Evolutionary conservation across 2,888 invertebrate species (phyloP).

Genomic region (Lobophora halterata): DNA sequence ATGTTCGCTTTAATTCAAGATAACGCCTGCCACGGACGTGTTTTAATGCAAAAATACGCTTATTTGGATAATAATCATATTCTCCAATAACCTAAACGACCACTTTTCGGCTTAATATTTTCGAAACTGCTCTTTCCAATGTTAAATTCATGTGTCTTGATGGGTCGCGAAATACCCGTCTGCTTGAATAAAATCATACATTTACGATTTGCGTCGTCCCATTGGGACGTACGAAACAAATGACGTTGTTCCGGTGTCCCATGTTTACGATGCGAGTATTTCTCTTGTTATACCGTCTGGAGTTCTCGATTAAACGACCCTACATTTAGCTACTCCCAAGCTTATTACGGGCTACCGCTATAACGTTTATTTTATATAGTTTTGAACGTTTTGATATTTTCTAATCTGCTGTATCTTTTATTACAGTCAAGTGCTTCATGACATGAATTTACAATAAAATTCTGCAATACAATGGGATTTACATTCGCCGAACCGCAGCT

Average conservation of each 20-base stretch:
- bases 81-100: constrained; percentile 3
- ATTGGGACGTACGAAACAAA: constrained; percentile 33
- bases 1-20: constrained; percentile 52
- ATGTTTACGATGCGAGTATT: constrained; percentile 28
- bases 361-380: neutral
- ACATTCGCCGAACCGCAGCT: constrained; percentile 39
- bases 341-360: constrained; percentile 4
- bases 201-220: constrained; percentile 29
- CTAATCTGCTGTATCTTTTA: constrained; percentile 17
- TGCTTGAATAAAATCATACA: constrained; percentile 30
- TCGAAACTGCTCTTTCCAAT: constrained; percentile 11
- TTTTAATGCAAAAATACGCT: constrained; percentile 30
- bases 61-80: constrained; percentile 13
- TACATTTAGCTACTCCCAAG: constrained; percentile 10
- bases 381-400: constrained; percentile 1
- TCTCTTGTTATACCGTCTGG: constrained; percentile 27
- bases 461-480: constrained; percentile 31
- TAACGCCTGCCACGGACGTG: constrained; percentile 36
- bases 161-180: constrained; percentile 22
- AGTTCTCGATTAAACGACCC: constrained; percentile 10
- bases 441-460: constrained; percentile 34
- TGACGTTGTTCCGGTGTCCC: constrained; percentile 32
- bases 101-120: constrained; percentile 8
- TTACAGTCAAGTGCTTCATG: constrained; percentile 47
- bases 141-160: constrained; percentile 23